phyloP scores from a whole-genome alignment of 1,140 invertebrate genomes.

The Bicyclus anynana region DNA sequence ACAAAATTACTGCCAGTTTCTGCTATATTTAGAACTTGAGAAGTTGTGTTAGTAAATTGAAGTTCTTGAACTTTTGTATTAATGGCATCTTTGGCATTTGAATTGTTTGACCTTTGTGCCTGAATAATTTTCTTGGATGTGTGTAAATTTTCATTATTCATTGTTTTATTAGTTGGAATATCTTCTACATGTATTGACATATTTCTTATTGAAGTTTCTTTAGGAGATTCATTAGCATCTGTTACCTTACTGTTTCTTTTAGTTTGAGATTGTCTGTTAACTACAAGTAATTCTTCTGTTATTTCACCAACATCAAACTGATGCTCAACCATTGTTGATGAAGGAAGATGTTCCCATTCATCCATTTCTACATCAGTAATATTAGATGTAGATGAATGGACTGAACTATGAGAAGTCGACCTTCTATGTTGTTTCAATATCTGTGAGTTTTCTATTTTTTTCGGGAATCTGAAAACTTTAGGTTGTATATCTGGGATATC shows the following conservation, averaged over 20 bases:
- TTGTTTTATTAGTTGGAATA: too few relatives aligned
- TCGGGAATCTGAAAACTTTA: conserved; percentile 52
- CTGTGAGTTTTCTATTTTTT: conserved; percentile 24
- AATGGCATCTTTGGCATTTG: too few relatives aligned
- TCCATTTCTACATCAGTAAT: conserved; percentile 58
- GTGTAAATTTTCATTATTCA: too few relatives aligned
- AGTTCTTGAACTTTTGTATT: too few relatives aligned
- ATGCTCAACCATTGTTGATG: conserved; percentile 63
- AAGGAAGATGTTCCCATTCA: conserved; percentile 57
- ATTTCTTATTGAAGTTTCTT: too few relatives aligned
- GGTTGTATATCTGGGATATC: conserved; percentile 59
- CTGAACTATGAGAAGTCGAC: conserved; percentile 24
- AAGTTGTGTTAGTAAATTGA: too few relatives aligned
- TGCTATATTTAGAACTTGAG: too few relatives aligned
- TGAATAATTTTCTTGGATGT: too few relatives aligned
- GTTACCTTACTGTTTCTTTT: conserved; percentile 29
- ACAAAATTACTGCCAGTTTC: too few relatives aligned
- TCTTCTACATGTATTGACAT: too few relatives aligned
- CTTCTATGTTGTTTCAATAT: conserved; percentile 17
- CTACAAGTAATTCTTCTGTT: conserved; percentile 40
- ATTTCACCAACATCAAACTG: conserved; percentile 36
- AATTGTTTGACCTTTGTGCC: too few relatives aligned
- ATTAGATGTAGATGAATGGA: conserved; percentile 43
- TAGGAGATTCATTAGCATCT: too few relatives aligned
- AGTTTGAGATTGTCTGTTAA: conserved; percentile 28